Conservation (phyloP, 1,140 invertebrate species). For the Chironomus striatipennis region DNA sequence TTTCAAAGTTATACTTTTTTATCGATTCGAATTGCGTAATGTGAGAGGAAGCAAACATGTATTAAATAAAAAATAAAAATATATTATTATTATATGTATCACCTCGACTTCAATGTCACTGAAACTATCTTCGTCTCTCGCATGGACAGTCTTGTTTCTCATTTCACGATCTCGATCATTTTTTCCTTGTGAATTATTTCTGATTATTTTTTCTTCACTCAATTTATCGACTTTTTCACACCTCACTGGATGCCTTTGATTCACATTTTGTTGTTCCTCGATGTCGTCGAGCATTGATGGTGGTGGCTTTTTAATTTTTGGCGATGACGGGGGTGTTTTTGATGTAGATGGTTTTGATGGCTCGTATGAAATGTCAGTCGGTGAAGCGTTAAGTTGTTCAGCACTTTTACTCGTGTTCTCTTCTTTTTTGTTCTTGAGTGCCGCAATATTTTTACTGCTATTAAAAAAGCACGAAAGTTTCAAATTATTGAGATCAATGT, state of each 20-base stretch:
- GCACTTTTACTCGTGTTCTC: background rate
- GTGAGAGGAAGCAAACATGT: no score
- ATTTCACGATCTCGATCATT: no score
- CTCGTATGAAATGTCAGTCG: background rate
- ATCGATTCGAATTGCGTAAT: background rate
- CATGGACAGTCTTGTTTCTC: no score
- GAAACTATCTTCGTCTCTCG: background rate
- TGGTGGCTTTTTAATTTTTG: background rate
- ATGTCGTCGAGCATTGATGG: background rate
- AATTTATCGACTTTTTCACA: background rate
- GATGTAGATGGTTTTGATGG: background rate
- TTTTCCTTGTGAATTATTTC: background rate
- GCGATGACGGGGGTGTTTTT: background rate
- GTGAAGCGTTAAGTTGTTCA: background rate
- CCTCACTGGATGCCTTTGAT: background rate
- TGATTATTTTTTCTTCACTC: background rate
- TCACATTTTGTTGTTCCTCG: background rate
- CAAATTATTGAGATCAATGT: slow-evolving; percentile 19
- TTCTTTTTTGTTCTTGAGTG: slow-evolving; percentile 1
- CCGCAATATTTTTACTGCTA: background rate
- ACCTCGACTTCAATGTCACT: background rate
- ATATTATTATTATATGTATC: background rate
- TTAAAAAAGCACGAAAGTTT: slow-evolving; percentile 18
- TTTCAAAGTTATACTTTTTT: background rate
- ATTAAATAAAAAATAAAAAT: no score